phyloP scores from a whole-genome alignment of 2,797 vertebrate genomes.

The Muraenolepis orangiensis region DNA sequence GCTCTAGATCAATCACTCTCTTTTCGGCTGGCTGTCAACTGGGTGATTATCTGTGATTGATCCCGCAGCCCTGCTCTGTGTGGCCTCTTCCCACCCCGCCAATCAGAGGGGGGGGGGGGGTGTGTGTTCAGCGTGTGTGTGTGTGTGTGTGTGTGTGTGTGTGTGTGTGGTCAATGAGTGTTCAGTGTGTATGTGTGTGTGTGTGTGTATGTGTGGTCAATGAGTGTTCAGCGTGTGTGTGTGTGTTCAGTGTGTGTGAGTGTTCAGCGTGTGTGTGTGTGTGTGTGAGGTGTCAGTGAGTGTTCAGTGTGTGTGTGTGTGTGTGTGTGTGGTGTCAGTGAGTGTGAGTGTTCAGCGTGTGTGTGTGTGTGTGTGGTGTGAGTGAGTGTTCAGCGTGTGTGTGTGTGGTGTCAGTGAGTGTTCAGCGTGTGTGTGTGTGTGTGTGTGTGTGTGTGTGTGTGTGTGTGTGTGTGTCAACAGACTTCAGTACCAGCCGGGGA shows the following conservation, averaged over 20 bases:
- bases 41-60: slow-evolving; percentile 46
- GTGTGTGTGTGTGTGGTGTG: too few relatives aligned
- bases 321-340: too few relatives aligned
- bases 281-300: not conserved
- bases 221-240: not conserved
- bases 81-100: slow-evolving; percentile 58
- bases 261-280: slow-evolving; percentile 34
- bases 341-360: too few relatives aligned
- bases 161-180: too few relatives aligned
- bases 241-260: not conserved
- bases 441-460: slow-evolving; percentile 2
- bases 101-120: slow-evolving; percentile 38
- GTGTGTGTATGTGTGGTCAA: not conserved
- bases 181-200: slow-evolving; percentile 1
- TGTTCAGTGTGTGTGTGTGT: not conserved
- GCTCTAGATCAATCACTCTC: slow-evolving; percentile 37
- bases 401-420: not conserved
- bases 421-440: slow-evolving; percentile 4
- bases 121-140: not conserved
- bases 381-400: not conserved
- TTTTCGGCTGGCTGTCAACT: slow-evolving; percentile 48
- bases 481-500: slow-evolving; percentile 63
- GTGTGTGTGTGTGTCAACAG: too few relatives aligned
- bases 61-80: slow-evolving; percentile 54
- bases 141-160: not conserved